Evolutionary conservation across 37 sponge, comb jelly and placozoan genomes (phyloP).

Genomic region (Cladorhizidae sp.): DNA sequence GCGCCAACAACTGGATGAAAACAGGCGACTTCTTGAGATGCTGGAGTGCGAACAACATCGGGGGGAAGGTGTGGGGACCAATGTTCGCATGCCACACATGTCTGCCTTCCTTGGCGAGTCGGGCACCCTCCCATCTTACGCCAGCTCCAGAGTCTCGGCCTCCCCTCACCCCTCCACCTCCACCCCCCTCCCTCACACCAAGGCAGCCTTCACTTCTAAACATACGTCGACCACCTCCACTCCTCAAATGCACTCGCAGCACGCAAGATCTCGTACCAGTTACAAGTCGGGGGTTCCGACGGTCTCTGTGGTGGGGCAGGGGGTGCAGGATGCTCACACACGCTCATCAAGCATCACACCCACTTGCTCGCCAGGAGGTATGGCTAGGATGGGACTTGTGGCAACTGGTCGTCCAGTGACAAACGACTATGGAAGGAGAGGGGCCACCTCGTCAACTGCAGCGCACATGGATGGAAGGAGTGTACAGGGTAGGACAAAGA

Average conservation of each 20-base stretch:
- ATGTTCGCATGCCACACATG: conserved; percentile 6
- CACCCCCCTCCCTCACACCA: conserved; percentile 14
- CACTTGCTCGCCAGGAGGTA: background rate
- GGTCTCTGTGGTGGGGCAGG: background rate
- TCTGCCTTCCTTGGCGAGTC: conserved; percentile 10
- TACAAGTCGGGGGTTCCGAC: background rate
- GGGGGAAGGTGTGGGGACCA: background rate
- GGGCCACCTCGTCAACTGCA: background rate
- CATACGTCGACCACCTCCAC: background rate
- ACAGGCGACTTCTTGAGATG: conserved; percentile 34
- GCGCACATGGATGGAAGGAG: background rate
- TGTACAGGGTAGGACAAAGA: background rate
- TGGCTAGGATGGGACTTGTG: background rate
- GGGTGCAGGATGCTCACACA: background rate
- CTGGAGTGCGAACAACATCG: conserved; percentile 29
- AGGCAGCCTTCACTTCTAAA: background rate
- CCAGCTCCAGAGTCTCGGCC: conserved; percentile 5
- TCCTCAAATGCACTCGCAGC: background rate
- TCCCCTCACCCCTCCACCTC: background rate
- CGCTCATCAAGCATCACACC: background rate
- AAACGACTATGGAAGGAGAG: conserved; percentile 7
- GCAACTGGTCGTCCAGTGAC: background rate
- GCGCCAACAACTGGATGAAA: conserved; percentile 69
- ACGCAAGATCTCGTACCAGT: background rate
- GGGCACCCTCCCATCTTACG: conserved; percentile 16